Evolutionary conservation across 1,140 invertebrate species (phyloP).

Genomic region (Leptinotarsa undecemlineata): DNA sequence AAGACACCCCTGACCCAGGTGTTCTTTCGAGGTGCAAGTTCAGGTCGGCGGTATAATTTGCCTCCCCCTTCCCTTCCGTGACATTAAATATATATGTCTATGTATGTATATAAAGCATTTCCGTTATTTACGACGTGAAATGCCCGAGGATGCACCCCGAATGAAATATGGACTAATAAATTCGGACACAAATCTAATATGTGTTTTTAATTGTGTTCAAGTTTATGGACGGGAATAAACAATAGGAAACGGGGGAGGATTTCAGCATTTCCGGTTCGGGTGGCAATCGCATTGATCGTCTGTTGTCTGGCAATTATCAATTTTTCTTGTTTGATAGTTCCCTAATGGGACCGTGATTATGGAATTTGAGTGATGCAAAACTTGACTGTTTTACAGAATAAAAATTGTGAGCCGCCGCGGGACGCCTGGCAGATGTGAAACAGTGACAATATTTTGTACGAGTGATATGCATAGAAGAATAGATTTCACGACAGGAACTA

Average conservation of each 20-base stretch:
- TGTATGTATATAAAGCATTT: constrained; percentile 25
- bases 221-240: constrained; percentile 33
- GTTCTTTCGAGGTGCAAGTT: constrained; percentile 32
- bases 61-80: constrained; percentile 37
- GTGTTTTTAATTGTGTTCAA: constrained; percentile 45
- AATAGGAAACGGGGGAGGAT: constrained; percentile 24
- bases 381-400: too few species aligned
- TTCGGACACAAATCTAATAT: constrained; percentile 39
- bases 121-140: constrained; percentile 41
- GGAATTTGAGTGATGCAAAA: too few species aligned
- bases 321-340: background rate
- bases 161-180: constrained; percentile 43
- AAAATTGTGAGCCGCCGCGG: too few species aligned
- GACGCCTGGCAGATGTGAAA: too few species aligned
- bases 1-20: constrained; percentile 14
- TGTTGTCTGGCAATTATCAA: background rate
- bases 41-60: constrained; percentile 42
- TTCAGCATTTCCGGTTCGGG: constrained; percentile 10
- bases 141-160: constrained; percentile 28
- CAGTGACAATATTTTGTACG: too few species aligned
- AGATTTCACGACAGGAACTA: too few species aligned
- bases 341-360: background rate
- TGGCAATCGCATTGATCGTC: background rate
- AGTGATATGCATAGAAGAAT: too few species aligned
- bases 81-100: constrained; percentile 42